Percentiles rank a stretch among this genome's conserved stretches.
phyloP scores from a whole-genome alignment of 37 sponge, comb jelly and placozoan genomes.

The Chondrosia reniformis region DNA sequence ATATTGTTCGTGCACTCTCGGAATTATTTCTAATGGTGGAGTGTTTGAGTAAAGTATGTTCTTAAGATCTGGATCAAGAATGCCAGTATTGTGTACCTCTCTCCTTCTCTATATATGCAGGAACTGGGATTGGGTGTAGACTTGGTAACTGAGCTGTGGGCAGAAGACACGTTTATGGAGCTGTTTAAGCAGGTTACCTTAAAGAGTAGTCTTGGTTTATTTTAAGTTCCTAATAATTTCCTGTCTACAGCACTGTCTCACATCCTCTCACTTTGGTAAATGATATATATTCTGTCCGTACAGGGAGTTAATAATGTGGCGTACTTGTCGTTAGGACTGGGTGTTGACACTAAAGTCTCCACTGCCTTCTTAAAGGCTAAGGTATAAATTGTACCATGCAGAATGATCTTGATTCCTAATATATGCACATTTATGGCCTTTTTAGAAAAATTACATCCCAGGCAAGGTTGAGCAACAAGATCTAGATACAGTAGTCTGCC shows the following conservation, averaged over 20 bases:
- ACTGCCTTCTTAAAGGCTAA: slow-evolving; percentile 61
- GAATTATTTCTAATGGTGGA: slow-evolving; percentile 78
- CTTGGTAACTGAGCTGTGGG: slow-evolving; percentile 4
- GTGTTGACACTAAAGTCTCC: slow-evolving; percentile 47
- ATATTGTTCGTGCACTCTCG: slow-evolving; percentile 57
- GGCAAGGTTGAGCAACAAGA: no score
- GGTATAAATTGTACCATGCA: slow-evolving; percentile 11
- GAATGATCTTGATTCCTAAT: no score
- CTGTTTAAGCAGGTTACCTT: neutral
- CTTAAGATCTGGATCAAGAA: neutral
- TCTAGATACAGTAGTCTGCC: no score
- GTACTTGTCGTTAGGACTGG: slow-evolving; percentile 50
- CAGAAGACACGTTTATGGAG: neutral
- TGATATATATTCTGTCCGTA: neutral
- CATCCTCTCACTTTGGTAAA: neutral
- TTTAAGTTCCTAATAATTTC: neutral
- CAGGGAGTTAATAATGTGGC: slow-evolving; percentile 73
- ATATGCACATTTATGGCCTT: no score
- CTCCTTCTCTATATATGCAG: neutral
- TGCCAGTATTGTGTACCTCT: neutral
- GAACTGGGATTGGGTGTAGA: neutral
- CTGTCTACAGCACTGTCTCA: neutral
- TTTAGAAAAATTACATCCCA: no score
- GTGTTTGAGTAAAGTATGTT: slow-evolving; percentile 53
- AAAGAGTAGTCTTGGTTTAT: neutral